phyloP scores from a whole-genome alignment of 2,888 invertebrate species.

The Dascillus cervinus region DNA sequence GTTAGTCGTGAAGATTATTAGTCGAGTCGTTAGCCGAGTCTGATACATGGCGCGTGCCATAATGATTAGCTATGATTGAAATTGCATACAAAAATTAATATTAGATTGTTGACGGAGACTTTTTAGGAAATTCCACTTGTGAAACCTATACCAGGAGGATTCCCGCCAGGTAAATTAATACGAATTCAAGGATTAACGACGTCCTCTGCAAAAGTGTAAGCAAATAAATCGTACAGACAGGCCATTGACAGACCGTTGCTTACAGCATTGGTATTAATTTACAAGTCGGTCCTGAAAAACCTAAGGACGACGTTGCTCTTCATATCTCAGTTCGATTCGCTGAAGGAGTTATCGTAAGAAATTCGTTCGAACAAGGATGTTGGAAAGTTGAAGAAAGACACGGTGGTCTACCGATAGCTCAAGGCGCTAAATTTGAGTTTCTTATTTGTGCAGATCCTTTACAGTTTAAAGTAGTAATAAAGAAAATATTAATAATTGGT shows the following conservation, averaged over 20 bases:
- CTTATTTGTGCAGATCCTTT: constrained; percentile 58
- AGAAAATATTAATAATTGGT: no score
- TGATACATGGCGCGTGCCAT: no score
- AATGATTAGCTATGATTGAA: no score
- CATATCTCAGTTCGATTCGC: constrained; percentile 58
- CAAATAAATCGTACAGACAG: constrained; percentile 40
- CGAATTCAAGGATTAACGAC: constrained; percentile 58
- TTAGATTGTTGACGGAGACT: no score
- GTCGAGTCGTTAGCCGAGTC: no score
- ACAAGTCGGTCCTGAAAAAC: constrained; percentile 64
- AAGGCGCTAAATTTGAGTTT: constrained; percentile 63
- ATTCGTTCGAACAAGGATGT: constrained; percentile 46
- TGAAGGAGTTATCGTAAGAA: constrained; percentile 51
- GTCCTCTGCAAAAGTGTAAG: constrained; percentile 44
- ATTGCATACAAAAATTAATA: no score
- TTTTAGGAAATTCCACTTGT: no score
- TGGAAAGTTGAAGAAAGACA: constrained; percentile 56
- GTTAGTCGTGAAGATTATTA: no score
- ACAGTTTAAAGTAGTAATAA: constrained; percentile 28
- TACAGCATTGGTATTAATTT: constrained; percentile 67
- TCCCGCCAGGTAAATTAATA: constrained; percentile 64
- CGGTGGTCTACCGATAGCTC: constrained; percentile 51
- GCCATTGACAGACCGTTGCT: constrained; percentile 1
- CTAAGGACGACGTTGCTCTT: constrained; percentile 68
- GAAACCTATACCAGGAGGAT: constrained; percentile 57